Percentiles rank a stretch among this genome's conserved stretches.
Evolutionary conservation across 2,797 vertebrate species (phyloP).

Genomic region (Coregonus sp.): DNA sequence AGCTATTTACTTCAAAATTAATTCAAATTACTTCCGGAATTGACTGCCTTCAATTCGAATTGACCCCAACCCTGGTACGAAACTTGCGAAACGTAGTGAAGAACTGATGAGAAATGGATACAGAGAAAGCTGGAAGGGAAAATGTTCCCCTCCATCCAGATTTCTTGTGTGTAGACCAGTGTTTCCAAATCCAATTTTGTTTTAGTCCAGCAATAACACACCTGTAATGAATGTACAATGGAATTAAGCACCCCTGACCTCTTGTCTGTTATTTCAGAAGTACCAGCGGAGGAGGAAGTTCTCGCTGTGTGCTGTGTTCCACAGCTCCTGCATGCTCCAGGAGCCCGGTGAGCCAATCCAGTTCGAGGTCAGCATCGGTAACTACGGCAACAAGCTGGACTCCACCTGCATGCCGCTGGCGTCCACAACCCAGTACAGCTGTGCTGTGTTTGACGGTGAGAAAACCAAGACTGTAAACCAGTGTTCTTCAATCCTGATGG

Average conservation of each 20-base stretch:
- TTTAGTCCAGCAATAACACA: background rate
- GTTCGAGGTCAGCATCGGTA: constrained; percentile 98
- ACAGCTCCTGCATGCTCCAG: constrained; percentile 91
- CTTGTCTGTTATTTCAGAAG: constrained; percentile 75
- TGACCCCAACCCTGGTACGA: background rate
- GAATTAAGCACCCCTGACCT: background rate
- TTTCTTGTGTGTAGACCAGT: background rate
- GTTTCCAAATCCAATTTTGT: background rate
- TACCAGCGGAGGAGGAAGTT: constrained; percentile 95
- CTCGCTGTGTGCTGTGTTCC: constrained; percentile 90
- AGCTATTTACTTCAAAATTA: background rate
- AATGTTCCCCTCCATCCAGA: background rate
- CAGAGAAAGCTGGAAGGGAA: background rate
- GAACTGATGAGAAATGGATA: background rate
- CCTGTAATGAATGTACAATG: background rate
- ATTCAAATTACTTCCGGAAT: background rate
- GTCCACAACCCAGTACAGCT: constrained; percentile 94
- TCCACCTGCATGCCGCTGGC: constrained; percentile 93
- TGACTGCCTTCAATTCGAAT: background rate
- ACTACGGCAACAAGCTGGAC: constrained; percentile 98
- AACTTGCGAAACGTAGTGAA: background rate
- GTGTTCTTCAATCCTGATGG: background rate
- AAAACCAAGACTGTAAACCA: background rate
- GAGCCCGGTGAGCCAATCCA: constrained; percentile 94
- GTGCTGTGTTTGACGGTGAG: constrained; percentile 92